Percentiles rank a stretch among this genome's conserved stretches.
phyloP scores from a whole-genome alignment of 2,888 invertebrate genomes.

The Prenolepis imparis region DNA sequence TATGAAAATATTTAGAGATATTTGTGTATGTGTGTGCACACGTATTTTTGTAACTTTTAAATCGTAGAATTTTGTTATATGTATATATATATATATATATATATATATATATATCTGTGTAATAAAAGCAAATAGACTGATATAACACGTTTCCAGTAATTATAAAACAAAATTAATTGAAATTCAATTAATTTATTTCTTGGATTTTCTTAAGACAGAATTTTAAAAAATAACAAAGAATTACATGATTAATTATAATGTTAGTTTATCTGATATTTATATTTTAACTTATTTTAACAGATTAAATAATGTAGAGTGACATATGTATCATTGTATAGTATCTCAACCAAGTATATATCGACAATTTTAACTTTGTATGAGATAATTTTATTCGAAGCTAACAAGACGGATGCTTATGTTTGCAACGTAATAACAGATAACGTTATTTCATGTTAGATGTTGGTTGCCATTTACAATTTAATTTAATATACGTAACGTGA shows the following conservation, averaged over 20 bases:
- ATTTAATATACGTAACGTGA: constrained; percentile 48
- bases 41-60: not conserved
- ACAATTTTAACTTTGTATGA: constrained; percentile 30
- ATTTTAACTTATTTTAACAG: not conserved
- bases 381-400: constrained; percentile 28
- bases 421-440: constrained; percentile 38
- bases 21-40: not conserved
- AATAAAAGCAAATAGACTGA: constrained; percentile 20
- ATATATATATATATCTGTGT: not conserved
- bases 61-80: not conserved
- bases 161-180: not conserved
- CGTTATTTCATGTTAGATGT: constrained; percentile 50
- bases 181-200: not conserved
- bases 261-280: not conserved
- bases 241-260: not conserved
- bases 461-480: constrained; percentile 30
- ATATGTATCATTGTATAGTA: not conserved
- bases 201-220: not conserved
- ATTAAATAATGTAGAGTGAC: constrained; percentile 7
- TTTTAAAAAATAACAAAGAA: not conserved
- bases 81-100: too few species aligned
- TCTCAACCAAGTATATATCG: not conserved
- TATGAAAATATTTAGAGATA: not conserved
- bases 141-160: not conserved
- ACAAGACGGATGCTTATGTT: not conserved